phyloP scores from a whole-genome alignment of 2,113 vertebrate genomes.

The Eurypyga helias region DNA sequence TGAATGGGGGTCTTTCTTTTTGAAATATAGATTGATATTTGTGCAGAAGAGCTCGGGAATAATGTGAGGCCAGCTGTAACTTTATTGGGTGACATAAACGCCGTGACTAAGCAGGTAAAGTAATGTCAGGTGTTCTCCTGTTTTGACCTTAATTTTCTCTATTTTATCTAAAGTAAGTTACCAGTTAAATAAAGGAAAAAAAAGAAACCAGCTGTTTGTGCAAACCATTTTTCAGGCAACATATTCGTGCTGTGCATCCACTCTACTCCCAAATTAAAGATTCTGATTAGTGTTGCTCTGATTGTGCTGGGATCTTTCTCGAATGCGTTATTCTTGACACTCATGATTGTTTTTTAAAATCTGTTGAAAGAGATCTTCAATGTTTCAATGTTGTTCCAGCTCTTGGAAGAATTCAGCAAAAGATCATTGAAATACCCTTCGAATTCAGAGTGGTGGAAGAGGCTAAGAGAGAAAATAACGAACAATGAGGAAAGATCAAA shows the following conservation, averaged over 20 bases:
- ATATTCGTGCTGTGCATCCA: not conserved
- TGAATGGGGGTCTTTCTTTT: not conserved
- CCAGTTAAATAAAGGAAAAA: not conserved
- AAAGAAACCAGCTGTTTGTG: not conserved
- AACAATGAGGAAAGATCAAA: slow-evolving; percentile 85
- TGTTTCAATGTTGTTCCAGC: slow-evolving; percentile 73
- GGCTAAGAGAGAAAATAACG: slow-evolving; percentile 83
- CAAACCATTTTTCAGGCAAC: not conserved
- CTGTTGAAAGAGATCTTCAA: not conserved
- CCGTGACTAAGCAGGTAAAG: slow-evolving; percentile 86
- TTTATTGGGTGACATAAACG: slow-evolving; percentile 88
- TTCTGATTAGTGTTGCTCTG: not conserved
- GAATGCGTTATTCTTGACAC: not conserved
- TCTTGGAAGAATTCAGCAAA: slow-evolving; percentile 78
- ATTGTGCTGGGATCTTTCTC: not conserved
- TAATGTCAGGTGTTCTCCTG: not conserved
- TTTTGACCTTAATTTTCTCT: not conserved
- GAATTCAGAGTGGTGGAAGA: slow-evolving; percentile 87
- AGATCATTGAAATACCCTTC: slow-evolving; percentile 82
- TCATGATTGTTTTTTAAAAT: not conserved
- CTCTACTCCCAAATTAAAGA: not conserved
- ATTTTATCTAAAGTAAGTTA: not conserved
- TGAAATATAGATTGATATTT: slow-evolving; percentile 87
- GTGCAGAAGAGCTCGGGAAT: slow-evolving; percentile 96
- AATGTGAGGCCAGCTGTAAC: slow-evolving; percentile 87